Conservation (phyloP, 2,888 invertebrate genomes). For the Aethes cnicana region DNA sequence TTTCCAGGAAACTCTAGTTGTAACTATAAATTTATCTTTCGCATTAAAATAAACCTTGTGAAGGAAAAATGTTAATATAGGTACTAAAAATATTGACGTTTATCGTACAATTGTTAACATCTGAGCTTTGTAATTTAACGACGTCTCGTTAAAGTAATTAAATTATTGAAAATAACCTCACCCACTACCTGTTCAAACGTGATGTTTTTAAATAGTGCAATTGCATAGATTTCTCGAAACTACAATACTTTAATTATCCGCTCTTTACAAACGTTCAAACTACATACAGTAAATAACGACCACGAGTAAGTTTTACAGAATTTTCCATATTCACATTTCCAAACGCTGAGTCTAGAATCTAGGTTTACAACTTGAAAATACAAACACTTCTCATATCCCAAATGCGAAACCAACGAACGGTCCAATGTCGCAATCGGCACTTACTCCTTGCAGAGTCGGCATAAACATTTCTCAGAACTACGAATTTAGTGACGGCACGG, state of each 20-base stretch:
- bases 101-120: slow-evolving; percentile 17
- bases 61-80: slow-evolving; percentile 32
- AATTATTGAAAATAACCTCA: not conserved
- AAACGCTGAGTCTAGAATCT: slow-evolving; percentile 54
- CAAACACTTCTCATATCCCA: slow-evolving; percentile 73
- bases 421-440: slow-evolving; percentile 66
- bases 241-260: too few species aligned
- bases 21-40: slow-evolving; percentile 49
- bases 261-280: too few species aligned
- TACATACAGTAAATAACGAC: too few species aligned
- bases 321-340: slow-evolving; percentile 35
- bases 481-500: slow-evolving; percentile 51
- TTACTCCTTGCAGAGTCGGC: slow-evolving; percentile 62
- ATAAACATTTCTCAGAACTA: slow-evolving; percentile 67
- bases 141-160: not conserved
- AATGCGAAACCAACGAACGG: slow-evolving; percentile 57
- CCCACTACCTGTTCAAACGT: too few species aligned
- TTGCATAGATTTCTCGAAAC: too few species aligned
- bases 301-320: not conserved
- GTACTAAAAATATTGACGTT: slow-evolving; percentile 34
- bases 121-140: not conserved
- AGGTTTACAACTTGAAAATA: slow-evolving; percentile 73
- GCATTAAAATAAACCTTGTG: slow-evolving; percentile 33
- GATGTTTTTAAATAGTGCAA: too few species aligned
- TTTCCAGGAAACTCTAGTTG: slow-evolving; percentile 51